Evolutionary conservation across 92 coral and sea anemone species (phyloP).

Genomic region (Porites evermanni): DNA sequence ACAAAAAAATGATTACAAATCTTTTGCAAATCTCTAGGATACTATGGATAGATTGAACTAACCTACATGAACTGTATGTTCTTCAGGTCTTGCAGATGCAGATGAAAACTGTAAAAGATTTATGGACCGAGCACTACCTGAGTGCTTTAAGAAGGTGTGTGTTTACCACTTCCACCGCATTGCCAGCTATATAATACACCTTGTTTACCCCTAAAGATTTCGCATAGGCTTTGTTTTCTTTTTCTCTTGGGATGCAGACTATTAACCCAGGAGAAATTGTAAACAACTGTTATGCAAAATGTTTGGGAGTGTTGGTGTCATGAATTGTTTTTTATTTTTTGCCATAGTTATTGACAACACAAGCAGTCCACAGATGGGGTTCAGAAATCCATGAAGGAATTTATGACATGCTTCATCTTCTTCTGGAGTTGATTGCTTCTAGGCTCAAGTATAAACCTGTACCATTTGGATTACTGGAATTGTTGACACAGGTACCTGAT

Average conservation of each 20-base stretch:
- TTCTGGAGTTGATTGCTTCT: slow-evolving; percentile 78
- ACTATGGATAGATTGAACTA: background rate
- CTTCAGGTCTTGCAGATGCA: slow-evolving; percentile 80
- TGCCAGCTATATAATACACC: too few species aligned
- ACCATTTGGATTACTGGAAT: slow-evolving; percentile 82
- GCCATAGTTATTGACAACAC: slow-evolving; percentile 68
- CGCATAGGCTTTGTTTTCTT: too few species aligned
- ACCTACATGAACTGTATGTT: background rate
- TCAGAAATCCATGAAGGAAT: slow-evolving; percentile 87
- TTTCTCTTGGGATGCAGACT: too few species aligned
- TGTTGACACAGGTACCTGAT: slow-evolving; percentile 78
- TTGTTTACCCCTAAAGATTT: too few species aligned
- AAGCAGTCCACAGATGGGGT: slow-evolving; percentile 85
- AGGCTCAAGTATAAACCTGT: slow-evolving; percentile 77
- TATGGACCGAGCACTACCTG: slow-evolving; percentile 88
- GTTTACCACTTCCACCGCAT: too few species aligned
- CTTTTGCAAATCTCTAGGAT: too few species aligned
- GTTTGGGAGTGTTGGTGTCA: background rate
- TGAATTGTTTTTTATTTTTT: background rate
- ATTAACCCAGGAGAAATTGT: too few species aligned
- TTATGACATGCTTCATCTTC: slow-evolving; percentile 84
- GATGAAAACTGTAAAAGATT: slow-evolving; percentile 92
- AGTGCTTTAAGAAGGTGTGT: slow-evolving; percentile 86
- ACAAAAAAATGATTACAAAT: too few species aligned
- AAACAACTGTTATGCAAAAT: background rate